Evolutionary conservation across 2,888 invertebrate genomes (phyloP), one percentile per base, ranked within the genome.

Genomic region (Cerastis leucographa): DNA sequence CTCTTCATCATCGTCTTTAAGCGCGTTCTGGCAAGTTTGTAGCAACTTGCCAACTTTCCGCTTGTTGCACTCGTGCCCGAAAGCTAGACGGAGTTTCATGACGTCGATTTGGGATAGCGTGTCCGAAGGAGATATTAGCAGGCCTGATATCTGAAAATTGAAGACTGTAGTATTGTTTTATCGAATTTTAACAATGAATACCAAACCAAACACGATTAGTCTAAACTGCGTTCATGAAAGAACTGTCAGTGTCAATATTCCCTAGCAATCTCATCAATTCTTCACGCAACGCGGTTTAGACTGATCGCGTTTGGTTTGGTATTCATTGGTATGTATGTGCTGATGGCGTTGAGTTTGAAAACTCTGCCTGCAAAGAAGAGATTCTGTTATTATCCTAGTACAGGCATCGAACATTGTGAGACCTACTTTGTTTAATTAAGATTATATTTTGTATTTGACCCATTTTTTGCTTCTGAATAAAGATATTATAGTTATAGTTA

Each of bases 61-160:
- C 74, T 91, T 94, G 64, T 95, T 94, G 80, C 96, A 96, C 75
- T 94, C 94, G 42, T 93, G 92, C 0, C 92, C 93, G 76, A 93
- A 96, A 42, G 91, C 82, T 7, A 93, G 40, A 1, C 91, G 89
- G 19, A 96, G 87, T 71, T 93, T 94, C 94, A 94, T 92, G 74
- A 91, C 89, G 72, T 96, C 96, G 2, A 96, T 81, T 64, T 93
- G 91, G 2, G 96, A 95, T 11, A 96, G 83, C 6, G 83, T 87
- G 4, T 90, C 83, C 4, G 93, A 90, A 12, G 94, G 93, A 0
- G 81, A 83, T 76, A 95, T 93, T 35, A 88, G 8, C 25, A 94
- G 83, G 0, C 94, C 95, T 19, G 93, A 83, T 71, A 93, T 81
- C 95, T 96, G 84, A 69, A 76, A 86, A 42, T 35, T 2, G 0